Conservation (phyloP, 2,888 invertebrate species). For the Plebejus argus region DNA sequence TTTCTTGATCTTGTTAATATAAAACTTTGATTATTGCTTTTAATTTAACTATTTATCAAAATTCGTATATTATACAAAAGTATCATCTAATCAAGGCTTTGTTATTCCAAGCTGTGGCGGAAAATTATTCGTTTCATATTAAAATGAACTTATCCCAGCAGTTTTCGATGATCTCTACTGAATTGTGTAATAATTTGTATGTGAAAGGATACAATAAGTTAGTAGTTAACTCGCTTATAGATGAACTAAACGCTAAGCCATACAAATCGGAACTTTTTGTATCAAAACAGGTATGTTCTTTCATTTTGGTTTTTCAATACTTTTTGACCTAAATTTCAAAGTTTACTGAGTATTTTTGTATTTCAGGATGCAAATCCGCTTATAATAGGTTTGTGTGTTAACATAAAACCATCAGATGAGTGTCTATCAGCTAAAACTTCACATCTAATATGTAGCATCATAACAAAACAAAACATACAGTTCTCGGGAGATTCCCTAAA, state of each 20-base stretch:
- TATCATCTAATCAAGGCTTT: neutral
- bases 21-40: neutral
- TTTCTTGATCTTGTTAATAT: neutral
- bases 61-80: neutral
- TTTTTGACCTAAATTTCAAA: neutral
- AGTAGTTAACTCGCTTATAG: conserved; percentile 77
- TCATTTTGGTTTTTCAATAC: conserved; percentile 34
- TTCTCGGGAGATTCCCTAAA: conserved; percentile 56
- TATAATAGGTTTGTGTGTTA: conserved; percentile 60
- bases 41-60: neutral
- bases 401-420: conserved; percentile 72
- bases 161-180: conserved; percentile 61
- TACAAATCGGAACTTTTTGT: conserved; percentile 73
- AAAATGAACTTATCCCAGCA: conserved; percentile 48
- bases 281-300: conserved; percentile 66
- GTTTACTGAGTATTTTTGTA: neutral
- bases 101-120: neutral
- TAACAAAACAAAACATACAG: conserved; percentile 77
- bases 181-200: conserved; percentile 63
- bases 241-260: conserved; percentile 83
- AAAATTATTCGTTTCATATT: neutral
- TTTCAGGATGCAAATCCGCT: conserved; percentile 65
- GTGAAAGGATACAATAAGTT: conserved; percentile 68
- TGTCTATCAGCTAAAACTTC: conserved; percentile 80
- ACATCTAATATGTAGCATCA: conserved; percentile 77